Conservation (phyloP, 2,113 vertebrate genomes). For the Otis tarda region DNA sequence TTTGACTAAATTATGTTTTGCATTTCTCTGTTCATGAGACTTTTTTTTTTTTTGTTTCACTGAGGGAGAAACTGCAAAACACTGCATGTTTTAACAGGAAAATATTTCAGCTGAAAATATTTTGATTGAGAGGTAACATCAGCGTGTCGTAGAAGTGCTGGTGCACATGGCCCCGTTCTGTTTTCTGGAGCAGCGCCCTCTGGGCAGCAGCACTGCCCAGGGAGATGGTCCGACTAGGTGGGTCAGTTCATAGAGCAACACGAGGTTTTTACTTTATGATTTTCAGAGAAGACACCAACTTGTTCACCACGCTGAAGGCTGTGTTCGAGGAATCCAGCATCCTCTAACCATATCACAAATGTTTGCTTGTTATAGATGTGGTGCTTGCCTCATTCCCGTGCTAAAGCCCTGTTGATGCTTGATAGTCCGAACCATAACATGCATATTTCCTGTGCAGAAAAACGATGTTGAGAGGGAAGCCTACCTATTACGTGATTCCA, state of each 20-base stretch:
- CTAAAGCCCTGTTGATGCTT: not conserved
- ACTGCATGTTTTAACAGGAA: not conserved
- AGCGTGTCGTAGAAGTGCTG: not conserved
- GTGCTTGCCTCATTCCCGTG: not conserved
- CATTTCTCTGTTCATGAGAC: not conserved
- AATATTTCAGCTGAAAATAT: not conserved
- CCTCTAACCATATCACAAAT: not conserved
- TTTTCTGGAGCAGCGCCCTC: not conserved
- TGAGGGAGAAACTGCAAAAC: not conserved
- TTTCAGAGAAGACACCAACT: not conserved
- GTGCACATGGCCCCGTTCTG: not conserved
- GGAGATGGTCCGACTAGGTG: not conserved
- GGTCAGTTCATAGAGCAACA: not conserved
- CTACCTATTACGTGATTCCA: fast-evolving
- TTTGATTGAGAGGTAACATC: not conserved
- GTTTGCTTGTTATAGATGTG: no score
- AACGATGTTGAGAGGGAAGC: not conserved
- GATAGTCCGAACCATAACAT: not conserved
- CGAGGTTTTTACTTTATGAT: not conserved
- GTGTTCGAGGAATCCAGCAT: not conserved
- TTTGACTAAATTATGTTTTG: not conserved
- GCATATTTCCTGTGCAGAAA: not conserved
- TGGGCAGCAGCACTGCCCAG: not conserved
- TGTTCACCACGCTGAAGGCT: fast-evolving
- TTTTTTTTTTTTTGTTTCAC: not conserved